Evolutionary conservation across 2,113 vertebrate genomes (phyloP).

Genomic region (Anarhynchus alexandrinus): DNA sequence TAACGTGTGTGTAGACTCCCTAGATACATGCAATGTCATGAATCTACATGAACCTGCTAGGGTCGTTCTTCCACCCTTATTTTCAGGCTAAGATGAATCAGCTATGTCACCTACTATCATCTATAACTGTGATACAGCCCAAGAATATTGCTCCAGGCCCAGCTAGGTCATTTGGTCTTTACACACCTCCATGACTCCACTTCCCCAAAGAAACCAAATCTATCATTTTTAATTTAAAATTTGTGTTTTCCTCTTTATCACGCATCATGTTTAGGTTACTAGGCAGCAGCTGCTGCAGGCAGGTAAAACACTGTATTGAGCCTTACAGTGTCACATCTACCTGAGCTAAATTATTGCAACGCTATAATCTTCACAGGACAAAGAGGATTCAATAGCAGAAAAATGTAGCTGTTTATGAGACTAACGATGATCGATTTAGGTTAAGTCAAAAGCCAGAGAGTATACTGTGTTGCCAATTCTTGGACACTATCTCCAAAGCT

Average conservation of each 20-base stretch:
- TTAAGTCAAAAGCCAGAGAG: not conserved
- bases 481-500: not conserved
- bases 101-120: rapidly evolving
- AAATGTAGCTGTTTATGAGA: not conserved
- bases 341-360: not conserved
- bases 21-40: not conserved
- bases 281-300: not conserved
- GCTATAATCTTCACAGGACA: not conserved
- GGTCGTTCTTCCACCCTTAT: not conserved
- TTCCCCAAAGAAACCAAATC: not conserved
- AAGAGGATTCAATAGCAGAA: not conserved
- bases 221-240: not conserved
- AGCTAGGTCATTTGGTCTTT: not conserved
- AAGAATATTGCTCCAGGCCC: not conserved
- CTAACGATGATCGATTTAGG: not conserved
- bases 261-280: not conserved
- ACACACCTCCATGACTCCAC: not conserved
- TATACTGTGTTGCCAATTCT: not conserved
- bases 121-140: not conserved
- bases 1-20: not conserved
- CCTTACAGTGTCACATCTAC: not conserved
- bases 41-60: not conserved
- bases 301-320: not conserved
- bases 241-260: not conserved
- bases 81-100: not conserved